A percentile compares a stretch with the other conserved stretches of the same genome.
Evolutionary conservation across 2,797 vertebrate genomes (phyloP).

Genomic region (Eidolon dupreanum): DNA sequence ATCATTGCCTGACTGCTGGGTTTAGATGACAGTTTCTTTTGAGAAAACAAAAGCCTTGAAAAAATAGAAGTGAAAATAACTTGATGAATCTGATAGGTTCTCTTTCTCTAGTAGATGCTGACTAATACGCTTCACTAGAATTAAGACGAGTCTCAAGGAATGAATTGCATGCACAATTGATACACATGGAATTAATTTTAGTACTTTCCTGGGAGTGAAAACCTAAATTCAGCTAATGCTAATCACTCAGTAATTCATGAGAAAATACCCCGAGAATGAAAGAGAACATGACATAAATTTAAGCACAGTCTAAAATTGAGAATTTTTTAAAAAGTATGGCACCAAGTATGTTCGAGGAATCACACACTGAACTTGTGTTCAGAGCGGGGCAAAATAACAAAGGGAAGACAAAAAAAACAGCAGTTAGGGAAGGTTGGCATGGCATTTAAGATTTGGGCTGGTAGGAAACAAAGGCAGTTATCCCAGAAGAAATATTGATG

Average conservation of each 20-base stretch:
- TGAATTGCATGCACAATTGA: background rate
- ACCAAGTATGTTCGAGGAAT: background rate
- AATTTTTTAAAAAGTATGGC: background rate
- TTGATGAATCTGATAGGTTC: background rate
- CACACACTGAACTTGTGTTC: background rate
- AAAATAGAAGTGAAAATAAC: slow-evolving; percentile 14
- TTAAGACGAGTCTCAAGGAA: background rate
- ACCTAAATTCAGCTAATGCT: background rate
- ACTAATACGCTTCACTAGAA: background rate
- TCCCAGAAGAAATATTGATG: background rate
- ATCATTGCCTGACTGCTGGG: slow-evolving; percentile 33
- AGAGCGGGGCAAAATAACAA: background rate
- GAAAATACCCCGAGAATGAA: background rate
- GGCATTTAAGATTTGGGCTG: background rate
- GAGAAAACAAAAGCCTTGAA: slow-evolving; percentile 34
- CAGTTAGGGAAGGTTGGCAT: fast-evolving
- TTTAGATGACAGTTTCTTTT: slow-evolving; percentile 21
- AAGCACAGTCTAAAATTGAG: background rate
- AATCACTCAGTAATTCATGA: background rate
- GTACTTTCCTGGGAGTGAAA: background rate
- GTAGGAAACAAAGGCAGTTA: background rate
- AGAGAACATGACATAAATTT: background rate
- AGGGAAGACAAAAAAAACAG: background rate
- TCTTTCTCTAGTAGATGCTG: background rate
- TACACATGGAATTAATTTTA: background rate